Evolutionary conservation across 2,797 vertebrate species (phyloP).

Genomic region (Hoplostethus atlanticus): DNA sequence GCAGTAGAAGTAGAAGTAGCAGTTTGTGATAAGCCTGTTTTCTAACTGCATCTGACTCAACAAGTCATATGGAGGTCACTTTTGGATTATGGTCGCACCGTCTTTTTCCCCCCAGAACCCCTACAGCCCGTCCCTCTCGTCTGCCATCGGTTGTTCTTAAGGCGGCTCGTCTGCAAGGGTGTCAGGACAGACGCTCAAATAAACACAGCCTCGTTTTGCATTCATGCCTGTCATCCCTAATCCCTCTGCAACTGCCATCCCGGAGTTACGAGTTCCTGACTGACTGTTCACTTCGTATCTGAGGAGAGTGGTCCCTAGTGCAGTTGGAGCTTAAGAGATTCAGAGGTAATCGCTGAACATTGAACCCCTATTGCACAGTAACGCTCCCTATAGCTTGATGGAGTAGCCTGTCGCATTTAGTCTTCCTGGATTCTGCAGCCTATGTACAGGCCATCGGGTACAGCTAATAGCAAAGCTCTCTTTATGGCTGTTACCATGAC

Average conservation of each 20-base stretch:
- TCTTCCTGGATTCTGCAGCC: conserved; percentile 56
- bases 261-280: conserved; percentile 3
- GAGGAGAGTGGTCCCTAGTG: not conserved
- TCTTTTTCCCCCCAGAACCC: conserved; percentile 9
- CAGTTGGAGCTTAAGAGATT: conserved; percentile 11
- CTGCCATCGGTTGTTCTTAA: conserved; percentile 60
- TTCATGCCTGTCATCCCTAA: conserved; percentile 58
- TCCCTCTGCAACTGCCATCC: conserved; percentile 39
- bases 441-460: not conserved
- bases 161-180: conserved; percentile 37
- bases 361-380: conserved; percentile 20
- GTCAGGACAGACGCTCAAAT: conserved; percentile 36
- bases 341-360: conserved; percentile 38
- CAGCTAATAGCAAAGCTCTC: not conserved
- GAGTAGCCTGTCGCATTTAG: conserved; percentile 29
- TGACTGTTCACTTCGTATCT: not conserved
- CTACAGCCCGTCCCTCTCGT: conserved; percentile 36
- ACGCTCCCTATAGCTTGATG: not conserved
- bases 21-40: too few species aligned
- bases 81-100: conserved; percentile 1
- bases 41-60: not conserved
- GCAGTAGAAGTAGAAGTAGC: not conserved
- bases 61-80: conserved; percentile 26
- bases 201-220: conserved; percentile 57
- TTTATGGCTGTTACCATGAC: not conserved